Conservation (phyloP, 1,140 invertebrate species). For the Apolygus lucorum region DNA sequence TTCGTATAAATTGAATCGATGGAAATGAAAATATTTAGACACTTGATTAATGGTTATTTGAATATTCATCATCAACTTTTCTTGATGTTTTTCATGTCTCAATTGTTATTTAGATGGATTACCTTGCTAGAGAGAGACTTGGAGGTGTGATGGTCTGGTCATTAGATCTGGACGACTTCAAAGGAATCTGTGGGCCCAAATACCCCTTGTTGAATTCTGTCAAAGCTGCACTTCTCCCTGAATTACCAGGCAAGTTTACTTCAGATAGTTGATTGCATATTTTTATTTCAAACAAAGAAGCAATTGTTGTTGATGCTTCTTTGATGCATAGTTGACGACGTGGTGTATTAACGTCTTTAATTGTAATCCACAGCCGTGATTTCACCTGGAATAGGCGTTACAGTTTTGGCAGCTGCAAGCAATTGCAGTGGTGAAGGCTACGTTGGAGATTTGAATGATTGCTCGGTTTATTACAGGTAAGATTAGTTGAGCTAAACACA, state of each 20-base stretch:
- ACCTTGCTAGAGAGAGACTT: conserved; percentile 49
- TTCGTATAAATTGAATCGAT: too few relatives aligned
- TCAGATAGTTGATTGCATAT: not conserved
- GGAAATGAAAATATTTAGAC: conserved; percentile 22
- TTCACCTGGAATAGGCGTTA: conserved; percentile 25
- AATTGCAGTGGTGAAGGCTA: conserved; percentile 35
- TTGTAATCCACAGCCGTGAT: conserved; percentile 8
- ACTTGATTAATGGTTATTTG: conserved; percentile 31
- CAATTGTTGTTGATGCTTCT: too few relatives aligned
- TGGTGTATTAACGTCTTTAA: not conserved
- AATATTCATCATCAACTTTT: conserved; percentile 36
- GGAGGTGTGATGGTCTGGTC: conserved; percentile 83
- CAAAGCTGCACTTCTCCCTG: conserved; percentile 20
- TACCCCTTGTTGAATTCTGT: conserved; percentile 47
- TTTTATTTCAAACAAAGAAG: not conserved
- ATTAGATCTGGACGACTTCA: conserved; percentile 77
- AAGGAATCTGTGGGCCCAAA: conserved; percentile 60
- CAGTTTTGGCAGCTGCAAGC: not conserved
- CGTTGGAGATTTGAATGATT: conserved; percentile 51
- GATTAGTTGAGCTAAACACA: too few relatives aligned
- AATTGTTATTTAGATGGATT: conserved; percentile 46
- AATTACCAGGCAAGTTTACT: conserved; percentile 17
- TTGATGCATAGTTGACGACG: not conserved
- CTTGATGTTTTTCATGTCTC: conserved; percentile 13
- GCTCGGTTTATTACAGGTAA: conserved; percentile 51